These are phyloP conservation scores for Panagrolaimus sp. DNA, from an alignment of 1,140 invertebrate genomes.

Conservation along the genomic window DNA sequence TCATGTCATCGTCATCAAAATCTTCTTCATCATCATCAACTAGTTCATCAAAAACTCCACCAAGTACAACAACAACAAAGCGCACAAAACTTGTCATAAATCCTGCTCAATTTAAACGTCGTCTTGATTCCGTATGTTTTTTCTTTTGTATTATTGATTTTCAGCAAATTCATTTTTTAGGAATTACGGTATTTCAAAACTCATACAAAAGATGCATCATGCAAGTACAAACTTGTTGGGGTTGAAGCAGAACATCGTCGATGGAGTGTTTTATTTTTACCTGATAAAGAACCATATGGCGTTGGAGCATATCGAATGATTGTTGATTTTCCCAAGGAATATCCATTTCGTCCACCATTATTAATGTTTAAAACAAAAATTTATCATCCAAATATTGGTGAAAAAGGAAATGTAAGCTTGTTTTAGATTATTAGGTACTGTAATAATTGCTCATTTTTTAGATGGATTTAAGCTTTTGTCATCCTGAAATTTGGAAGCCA, in stretches of 20 bases:
- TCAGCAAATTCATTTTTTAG: background rate
- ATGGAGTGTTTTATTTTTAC: constrained; percentile 7
- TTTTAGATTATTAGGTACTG: background rate
- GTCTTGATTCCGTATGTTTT: background rate
- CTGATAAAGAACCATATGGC: background rate
- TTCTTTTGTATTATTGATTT: no score
- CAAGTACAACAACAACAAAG: background rate
- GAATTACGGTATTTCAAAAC: background rate
- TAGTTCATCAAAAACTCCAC: background rate
- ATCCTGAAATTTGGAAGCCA: background rate
- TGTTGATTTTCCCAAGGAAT: background rate
- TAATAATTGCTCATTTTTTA: background rate
- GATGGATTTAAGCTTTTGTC: background rate
- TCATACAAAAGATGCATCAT: background rate
- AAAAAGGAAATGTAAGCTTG: constrained; percentile 2
- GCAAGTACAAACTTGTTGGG: background rate
- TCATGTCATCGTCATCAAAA: no score
- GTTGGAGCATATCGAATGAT: background rate
- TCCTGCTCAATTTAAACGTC: background rate
- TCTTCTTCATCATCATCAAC: background rate
- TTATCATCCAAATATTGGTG: constrained; percentile 15
- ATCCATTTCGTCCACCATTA: background rate
- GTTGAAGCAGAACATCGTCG: constrained; percentile 10
- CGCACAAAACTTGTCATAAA: background rate
- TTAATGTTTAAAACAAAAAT: background rate